Conservation (phyloP, 2,113 vertebrate species). For the Pitta sordida region DNA sequence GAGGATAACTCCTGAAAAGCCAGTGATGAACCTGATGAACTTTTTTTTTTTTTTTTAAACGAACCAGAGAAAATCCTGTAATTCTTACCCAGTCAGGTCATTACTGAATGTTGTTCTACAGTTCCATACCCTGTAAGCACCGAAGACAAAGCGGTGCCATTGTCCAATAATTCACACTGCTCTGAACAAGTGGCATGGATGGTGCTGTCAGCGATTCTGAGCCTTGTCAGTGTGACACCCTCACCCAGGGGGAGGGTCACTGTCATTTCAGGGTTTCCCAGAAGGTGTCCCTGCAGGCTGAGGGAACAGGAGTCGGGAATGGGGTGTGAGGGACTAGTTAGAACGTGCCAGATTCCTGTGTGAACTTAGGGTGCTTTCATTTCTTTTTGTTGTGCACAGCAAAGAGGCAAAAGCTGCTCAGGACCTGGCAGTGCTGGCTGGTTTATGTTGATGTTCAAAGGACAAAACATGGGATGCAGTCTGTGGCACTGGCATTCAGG, state of each 20-base stretch:
- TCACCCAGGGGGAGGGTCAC: not conserved
- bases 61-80: not conserved
- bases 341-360: not conserved
- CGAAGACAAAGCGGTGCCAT: not conserved
- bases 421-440: conserved; percentile 79
- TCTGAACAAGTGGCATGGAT: not conserved
- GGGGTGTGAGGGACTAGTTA: no score
- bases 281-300: conserved; percentile 27
- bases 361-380: not conserved
- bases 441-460: conserved; percentile 73
- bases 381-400: conserved; percentile 48
- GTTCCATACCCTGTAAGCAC: not conserved
- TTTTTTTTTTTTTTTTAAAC: not conserved
- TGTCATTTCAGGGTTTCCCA: conserved; percentile 6
- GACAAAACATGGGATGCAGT: conserved; percentile 74
- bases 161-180: not conserved
- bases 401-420: conserved; percentile 39
- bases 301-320: not conserved
- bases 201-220: not conserved
- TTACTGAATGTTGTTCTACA: not conserved
- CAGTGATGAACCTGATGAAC: not conserved
- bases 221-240: not conserved
- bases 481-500: conserved; percentile 70
- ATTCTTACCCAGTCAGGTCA: not conserved
- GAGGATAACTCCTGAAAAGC: not conserved